Base-by-base conservation (phyloP, 1,140 invertebrate species). In the Carposina sasakii region DNA sequence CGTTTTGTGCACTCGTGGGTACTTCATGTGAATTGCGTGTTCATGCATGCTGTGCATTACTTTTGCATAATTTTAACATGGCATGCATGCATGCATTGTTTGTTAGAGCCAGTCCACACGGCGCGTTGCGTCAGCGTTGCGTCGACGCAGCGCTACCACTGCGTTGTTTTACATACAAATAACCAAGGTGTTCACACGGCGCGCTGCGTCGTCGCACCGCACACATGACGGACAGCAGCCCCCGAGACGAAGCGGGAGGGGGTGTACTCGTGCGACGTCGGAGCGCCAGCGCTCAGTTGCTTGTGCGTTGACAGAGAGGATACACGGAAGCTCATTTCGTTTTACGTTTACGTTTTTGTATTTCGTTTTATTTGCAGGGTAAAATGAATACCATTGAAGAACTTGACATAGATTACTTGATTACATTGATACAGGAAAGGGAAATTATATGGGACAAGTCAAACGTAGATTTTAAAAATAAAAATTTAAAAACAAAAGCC, bases 41-140 rank as follows among this genome's bases (percentile, higher is more conserved):
- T n/a, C n/a, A n/a, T n/a, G n/a, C n/a, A n/a, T n/a, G n/a, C n/a
- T 39, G 13, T 5, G 31, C 16, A 23, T 48, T 17, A 8, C 10
- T 28, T 54, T 55, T 40, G 42, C 46, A 49, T 55, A 47, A 55
- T 50, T 45, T 41, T 39, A 28, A 51, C 48, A 51, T 41, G 48
- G 48, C 48, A 48, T 54, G 46, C 42, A 49, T 37, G n/a, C n/a
- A n/a, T n/a, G n/a, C n/a, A n/a, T n/a, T n/a, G n/a, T n/a, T n/a
- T n/a, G n/a, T n/a, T n/a, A n/a, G n/a, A n/a, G n/a, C n/a, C n/a
- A n/a, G n/a, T n/a, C n/a, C n/a, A n/a, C n/a, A n/a, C 36, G 39
- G 22, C 39, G 39, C 39, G 20, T 42, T 42, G 39, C 39, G 39
- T 22, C 22, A n/a, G 39, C 39, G 39, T 24, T 24, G 39, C 36